phyloP scores from a whole-genome alignment of 1,140 invertebrate genomes.

The Pseudachorutes palmiensis region DNA sequence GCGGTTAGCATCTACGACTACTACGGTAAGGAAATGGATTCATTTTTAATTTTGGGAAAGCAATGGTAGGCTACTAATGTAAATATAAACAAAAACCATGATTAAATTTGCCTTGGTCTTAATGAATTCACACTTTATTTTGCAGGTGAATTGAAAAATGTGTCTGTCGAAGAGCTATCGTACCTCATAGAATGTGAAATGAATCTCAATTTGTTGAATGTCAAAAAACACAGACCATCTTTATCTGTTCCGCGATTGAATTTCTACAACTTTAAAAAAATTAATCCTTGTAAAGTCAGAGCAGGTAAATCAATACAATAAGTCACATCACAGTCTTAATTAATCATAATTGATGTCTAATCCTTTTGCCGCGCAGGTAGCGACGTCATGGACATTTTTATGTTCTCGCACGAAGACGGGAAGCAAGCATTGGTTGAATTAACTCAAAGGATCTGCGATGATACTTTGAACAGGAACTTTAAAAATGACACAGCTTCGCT shows the following conservation, averaged over 20 bases:
- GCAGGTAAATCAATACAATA: slow-evolving; percentile 19
- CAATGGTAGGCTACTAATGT: too few species aligned
- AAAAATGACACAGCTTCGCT: too few species aligned
- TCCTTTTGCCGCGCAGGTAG: too few species aligned
- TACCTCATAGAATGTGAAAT: slow-evolving; percentile 28
- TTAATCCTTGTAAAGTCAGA: slow-evolving; percentile 15
- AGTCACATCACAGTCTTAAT: background rate
- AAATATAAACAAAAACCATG: too few species aligned
- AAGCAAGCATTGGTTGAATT: too few species aligned
- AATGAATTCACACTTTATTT: slow-evolving; percentile 3
- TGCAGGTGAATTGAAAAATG: slow-evolving; percentile 24
- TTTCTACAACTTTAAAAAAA: slow-evolving; percentile 27
- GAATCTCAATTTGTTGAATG: slow-evolving; percentile 27
- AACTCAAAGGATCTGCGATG: too few species aligned
- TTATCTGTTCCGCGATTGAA: slow-evolving; percentile 20
- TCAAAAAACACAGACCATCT: slow-evolving; percentile 13
- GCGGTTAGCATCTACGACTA: slow-evolving; percentile 34
- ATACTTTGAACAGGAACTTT: too few species aligned
- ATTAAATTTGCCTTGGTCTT: background rate
- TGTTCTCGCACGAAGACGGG: too few species aligned
- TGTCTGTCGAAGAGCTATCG: slow-evolving; percentile 24
- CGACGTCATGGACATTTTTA: too few species aligned
- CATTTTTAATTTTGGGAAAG: too few species aligned
- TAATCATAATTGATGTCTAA: too few species aligned
- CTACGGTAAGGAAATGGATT: slow-evolving; percentile 34